Evolutionary conservation across 1,140 invertebrate genomes (phyloP).

Genomic region (Drosophila lacteicornis): DNA sequence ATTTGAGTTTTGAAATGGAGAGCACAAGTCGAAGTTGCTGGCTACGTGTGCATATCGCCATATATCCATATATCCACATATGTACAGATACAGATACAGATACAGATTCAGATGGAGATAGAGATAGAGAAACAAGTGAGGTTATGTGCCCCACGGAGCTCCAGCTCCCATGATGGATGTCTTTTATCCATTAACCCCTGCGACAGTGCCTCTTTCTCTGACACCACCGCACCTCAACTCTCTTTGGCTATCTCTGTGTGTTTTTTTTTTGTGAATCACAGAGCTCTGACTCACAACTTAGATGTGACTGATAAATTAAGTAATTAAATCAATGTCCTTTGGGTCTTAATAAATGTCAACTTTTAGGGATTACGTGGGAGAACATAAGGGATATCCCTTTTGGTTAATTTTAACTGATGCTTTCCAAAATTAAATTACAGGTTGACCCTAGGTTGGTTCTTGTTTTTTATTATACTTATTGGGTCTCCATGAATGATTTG

Average conservation of each 20-base stretch:
- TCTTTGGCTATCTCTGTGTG: background rate
- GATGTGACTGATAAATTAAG: background rate
- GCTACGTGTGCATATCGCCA: constrained; percentile 29
- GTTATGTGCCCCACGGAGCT: constrained; percentile 1
- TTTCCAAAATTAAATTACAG: too few relatives aligned
- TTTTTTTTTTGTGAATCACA: too few relatives aligned
- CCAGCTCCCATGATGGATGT: constrained; percentile 5
- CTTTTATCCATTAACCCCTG: background rate
- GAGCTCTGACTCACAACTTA: background rate
- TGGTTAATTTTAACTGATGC: background rate
- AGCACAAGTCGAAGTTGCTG: constrained; percentile 67
- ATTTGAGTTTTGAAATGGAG: constrained; percentile 82
- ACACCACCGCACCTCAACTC: background rate
- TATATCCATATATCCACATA: constrained; percentile 21
- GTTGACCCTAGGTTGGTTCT: too few relatives aligned
- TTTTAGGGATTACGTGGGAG: background rate
- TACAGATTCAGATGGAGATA: background rate
- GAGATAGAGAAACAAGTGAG: constrained; percentile 1
- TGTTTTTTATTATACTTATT: too few relatives aligned
- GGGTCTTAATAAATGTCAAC: background rate
- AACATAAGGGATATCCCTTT: background rate
- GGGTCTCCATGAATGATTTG: too few relatives aligned
- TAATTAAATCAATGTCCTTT: background rate
- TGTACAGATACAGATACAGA: constrained; percentile 4
- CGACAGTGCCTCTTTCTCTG: too few relatives aligned